phyloP scores from a whole-genome alignment of 37 sponge, comb jelly and placozoan genomes.

The Amphimedon queenslandica region DNA sequence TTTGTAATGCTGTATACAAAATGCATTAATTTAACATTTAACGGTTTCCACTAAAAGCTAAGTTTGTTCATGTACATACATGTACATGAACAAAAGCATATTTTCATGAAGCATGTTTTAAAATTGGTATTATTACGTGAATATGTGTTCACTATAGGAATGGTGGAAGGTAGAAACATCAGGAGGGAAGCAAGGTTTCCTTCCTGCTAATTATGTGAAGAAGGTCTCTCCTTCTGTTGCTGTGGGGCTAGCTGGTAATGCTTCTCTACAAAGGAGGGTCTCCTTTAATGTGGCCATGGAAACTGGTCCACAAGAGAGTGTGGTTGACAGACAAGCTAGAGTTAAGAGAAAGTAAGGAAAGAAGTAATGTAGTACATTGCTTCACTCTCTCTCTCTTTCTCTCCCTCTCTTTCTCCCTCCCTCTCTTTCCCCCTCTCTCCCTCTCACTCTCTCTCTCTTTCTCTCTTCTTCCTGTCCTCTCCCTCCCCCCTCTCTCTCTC shows the following conservation, averaged over 20 bases:
- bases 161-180: slow-evolving; percentile 88
- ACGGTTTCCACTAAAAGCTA: no score
- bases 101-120: neutral
- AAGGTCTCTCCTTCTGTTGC: slow-evolving; percentile 16
- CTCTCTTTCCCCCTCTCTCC: neutral
- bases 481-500: neutral
- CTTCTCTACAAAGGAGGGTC: neutral
- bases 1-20: no score
- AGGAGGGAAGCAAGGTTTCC: slow-evolving; percentile 75
- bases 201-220: slow-evolving; percentile 77
- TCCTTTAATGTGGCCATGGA: neutral
- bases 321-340: slow-evolving; percentile 27
- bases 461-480: no score
- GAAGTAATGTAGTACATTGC: neutral
- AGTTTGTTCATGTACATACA: neutral
- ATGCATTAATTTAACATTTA: no score
- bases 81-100: no score
- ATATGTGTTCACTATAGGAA: slow-evolving; percentile 31
- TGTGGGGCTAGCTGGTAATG: neutral
- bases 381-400: no score
- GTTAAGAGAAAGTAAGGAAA: slow-evolving; percentile 46
- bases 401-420: neutral
- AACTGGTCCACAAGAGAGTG: slow-evolving; percentile 25
- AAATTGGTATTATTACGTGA: neutral
- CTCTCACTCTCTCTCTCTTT: neutral